Evolutionary conservation across 2,888 invertebrate genomes (phyloP).

Genomic region (Eugnorisma glareosa): DNA sequence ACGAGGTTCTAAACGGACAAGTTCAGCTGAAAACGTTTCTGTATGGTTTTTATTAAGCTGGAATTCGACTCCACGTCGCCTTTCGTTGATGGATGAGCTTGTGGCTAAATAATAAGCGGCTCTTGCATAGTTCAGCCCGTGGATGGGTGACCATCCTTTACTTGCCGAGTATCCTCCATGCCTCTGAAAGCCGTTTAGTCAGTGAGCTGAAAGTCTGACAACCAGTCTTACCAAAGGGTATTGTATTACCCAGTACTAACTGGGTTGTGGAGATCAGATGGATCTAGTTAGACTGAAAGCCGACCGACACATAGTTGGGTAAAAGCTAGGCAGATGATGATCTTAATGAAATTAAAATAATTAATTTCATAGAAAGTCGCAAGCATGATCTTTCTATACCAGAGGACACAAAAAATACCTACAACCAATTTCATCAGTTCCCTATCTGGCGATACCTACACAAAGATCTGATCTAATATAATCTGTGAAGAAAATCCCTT

Average conservation of each 20-base stretch:
- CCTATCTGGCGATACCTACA: background rate
- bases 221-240: background rate
- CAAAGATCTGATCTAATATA: conserved; percentile 28
- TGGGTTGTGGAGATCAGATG: background rate
- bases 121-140: too few relatives aligned
- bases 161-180: background rate
- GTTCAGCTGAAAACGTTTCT: background rate
- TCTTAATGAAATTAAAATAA: background rate
- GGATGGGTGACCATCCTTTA: background rate
- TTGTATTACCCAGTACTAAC: background rate
- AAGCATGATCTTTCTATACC: background rate
- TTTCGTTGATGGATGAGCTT: background rate
- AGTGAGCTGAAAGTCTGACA: too few relatives aligned
- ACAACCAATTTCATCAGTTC: background rate
- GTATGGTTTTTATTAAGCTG: background rate
- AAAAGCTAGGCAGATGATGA: background rate
- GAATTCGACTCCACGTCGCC: background rate
- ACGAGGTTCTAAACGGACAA: background rate
- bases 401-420: background rate
- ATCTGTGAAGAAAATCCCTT: conserved; percentile 15
- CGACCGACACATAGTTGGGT: background rate
- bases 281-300: background rate
- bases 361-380: background rate
- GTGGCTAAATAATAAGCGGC: background rate
- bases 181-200: background rate